phyloP scores from a whole-genome alignment of 2,797 vertebrate genomes.

The Anolis apletophallus region DNA sequence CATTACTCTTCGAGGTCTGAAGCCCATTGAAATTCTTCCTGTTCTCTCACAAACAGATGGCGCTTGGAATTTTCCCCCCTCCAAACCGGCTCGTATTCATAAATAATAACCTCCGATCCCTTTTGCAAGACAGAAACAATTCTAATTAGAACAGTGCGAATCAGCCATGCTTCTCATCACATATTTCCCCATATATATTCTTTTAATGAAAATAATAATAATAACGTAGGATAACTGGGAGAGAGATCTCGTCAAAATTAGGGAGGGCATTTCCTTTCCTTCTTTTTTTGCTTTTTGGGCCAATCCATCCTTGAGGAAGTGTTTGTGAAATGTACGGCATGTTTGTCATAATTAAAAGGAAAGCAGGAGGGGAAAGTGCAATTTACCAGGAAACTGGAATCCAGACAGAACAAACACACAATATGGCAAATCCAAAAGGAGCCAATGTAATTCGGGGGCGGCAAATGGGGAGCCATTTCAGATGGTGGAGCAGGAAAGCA shows the following conservation, averaged over 20 bases:
- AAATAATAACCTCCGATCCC: constrained; percentile 76
- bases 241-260: constrained; percentile 32
- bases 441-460: neutral
- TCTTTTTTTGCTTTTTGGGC: constrained; percentile 47
- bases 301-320: constrained; percentile 3
- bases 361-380: neutral
- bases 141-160: constrained; percentile 74
- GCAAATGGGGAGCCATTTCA: neutral
- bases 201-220: constrained; percentile 39
- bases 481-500: constrained; percentile 10
- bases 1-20: constrained; percentile 79
- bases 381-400: neutral
- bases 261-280: neutral
- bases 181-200: constrained; percentile 41
- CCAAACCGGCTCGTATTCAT: constrained; percentile 78
- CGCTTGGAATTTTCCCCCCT: constrained; percentile 72
- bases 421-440: neutral
- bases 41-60: constrained; percentile 83
- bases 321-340: constrained; percentile 43
- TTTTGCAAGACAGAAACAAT: constrained; percentile 68
- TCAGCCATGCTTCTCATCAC: constrained; percentile 58
- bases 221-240: neutral
- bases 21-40: constrained; percentile 79
- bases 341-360: constrained; percentile 52
- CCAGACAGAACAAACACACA: neutral